Conservation (phyloP, 1,140 invertebrate species). For the Meteorus sp. region DNA sequence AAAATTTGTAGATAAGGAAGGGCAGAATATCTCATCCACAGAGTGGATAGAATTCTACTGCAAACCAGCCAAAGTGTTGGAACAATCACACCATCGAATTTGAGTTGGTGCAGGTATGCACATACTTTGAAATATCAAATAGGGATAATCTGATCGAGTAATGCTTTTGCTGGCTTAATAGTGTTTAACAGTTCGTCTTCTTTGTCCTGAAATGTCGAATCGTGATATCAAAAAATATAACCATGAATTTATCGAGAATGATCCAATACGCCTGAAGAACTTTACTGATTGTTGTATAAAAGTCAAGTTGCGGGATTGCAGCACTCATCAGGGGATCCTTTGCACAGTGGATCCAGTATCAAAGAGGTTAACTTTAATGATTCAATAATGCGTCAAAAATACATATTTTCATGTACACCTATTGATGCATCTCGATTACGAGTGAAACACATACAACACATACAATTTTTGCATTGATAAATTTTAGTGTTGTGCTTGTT, state of each 20-base stretch:
- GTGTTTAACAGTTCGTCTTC: too few relatives aligned
- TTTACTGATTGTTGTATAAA: slow-evolving; percentile 46
- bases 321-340: slow-evolving; percentile 41
- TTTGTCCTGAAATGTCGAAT: slow-evolving; percentile 23
- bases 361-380: slow-evolving; percentile 46
- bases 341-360: slow-evolving; percentile 56
- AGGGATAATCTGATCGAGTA: too few relatives aligned
- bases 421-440: too few relatives aligned
- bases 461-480: slow-evolving; percentile 13
- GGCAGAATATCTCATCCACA: too few relatives aligned
- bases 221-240: slow-evolving; percentile 27
- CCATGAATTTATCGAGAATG: slow-evolving; percentile 49
- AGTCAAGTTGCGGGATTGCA: slow-evolving; percentile 43
- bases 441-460: neutral
- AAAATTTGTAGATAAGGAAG: too few relatives aligned
- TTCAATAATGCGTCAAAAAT: slow-evolving; percentile 2
- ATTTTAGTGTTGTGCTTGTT: slow-evolving; percentile 47
- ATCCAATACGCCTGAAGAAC: slow-evolving; percentile 48
- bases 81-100: too few relatives aligned
- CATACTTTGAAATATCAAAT: too few relatives aligned
- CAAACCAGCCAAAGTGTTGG: too few relatives aligned
- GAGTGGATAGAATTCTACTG: too few relatives aligned
- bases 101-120: too few relatives aligned
- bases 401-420: neutral
- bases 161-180: too few relatives aligned